Base-by-base conservation (phyloP, 2,888 invertebrate genomes). In the Cybosia mesomella region DNA sequence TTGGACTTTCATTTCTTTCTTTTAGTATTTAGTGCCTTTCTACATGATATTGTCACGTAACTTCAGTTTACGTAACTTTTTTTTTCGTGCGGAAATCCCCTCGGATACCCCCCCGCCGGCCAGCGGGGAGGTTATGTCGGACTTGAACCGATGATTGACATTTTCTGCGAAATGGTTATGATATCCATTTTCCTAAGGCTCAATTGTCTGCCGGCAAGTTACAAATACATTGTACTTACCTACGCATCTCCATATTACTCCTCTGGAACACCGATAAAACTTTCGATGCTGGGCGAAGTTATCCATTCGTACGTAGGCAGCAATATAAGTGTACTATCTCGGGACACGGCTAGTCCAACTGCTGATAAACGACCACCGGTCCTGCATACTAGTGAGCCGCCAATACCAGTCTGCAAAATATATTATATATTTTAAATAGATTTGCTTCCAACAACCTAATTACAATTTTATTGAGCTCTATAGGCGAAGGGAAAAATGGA, bases 341-440 rank as follows among this genome's bases (percentile, higher is more conserved):
- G 85, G 72, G 92, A 90, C 7, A 92, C 87, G 0, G 92, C 90
- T 2, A 92, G 82, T 1, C 93, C 94, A 18, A 68, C 68, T 2
- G 68, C 68, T 59, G 68, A 59, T 43, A 54, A 28, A 59, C 24
- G 58, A 4, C 55, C 64, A 15, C 55, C 54, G 8, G 39, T 60
- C 24, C 74, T 83, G 77, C 94, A 95, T 1, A 92, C 81, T 18
- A 95, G 74, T 0, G 94, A 88, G 0, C 93, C 93, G 0, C 94
- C 94, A 4, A 91, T 75, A 21, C 93, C 93, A 0, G 93, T 92
- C 94, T 95, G 83, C 2, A 65, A 58, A 57, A 34, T 11, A 54
- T 22, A 66, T 18, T 2, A 36, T 15, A 5, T 18, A 57, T 21
- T 36, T 36, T 22, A n/a, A n/a, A n/a, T n/a, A n/a, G n/a, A n/a